Base-by-base conservation (phyloP, 1,140 invertebrate species). In the Euwallacea fornicatus region DNA sequence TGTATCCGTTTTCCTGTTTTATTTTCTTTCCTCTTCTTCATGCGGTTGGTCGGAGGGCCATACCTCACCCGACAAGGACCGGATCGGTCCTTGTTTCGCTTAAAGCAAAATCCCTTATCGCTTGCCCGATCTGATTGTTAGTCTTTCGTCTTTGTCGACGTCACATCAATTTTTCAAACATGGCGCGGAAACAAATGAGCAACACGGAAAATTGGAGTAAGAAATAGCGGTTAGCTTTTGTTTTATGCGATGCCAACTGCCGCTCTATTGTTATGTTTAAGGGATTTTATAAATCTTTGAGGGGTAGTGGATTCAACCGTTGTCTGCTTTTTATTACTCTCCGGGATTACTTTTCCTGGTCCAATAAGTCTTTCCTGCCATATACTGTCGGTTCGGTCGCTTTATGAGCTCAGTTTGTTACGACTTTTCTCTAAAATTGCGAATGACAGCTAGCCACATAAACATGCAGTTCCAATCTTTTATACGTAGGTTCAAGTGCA, bases 201-300 rank as follows among this genome's bases (percentile, higher is more conserved):
- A 75, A 72, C 76, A 61, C 78, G 76, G 75, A 73, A 81, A 81
- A 81, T 81, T 81, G 79, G 76, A 79, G 79, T 81, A 81, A 81
- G 80, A 80, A 81, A 81, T 81, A 81, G 80, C 79, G 79, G 80
- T 81, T 80, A 80, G 78, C 78, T 79, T 78, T 80, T 81, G 79
- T 81, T 81, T 81, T 81, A 81, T 81, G 78, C 79, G 75, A 78
- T 76, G 79, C 78, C 78, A 81, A 79, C 79, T 79, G 77, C 78
- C 73, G 65, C 72, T 69, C 73, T 78, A 78, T 78, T 78, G 78
- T 80, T 80, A 80, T 76, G 78, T 78, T 79, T 80, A 78, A 79
- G 75, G 77, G 75, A 78, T 79, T 78, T 76, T 77, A 78, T 79
- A 77, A 79, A 79, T 79, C 74, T 78, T 79, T 79, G 74, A 79